Percentiles rank a stretch among this genome's conserved stretches.
These are phyloP conservation scores for Ophion obscuratus DNA, from an alignment of 2,888 invertebrate species.

Conservation along the genomic window DNA sequence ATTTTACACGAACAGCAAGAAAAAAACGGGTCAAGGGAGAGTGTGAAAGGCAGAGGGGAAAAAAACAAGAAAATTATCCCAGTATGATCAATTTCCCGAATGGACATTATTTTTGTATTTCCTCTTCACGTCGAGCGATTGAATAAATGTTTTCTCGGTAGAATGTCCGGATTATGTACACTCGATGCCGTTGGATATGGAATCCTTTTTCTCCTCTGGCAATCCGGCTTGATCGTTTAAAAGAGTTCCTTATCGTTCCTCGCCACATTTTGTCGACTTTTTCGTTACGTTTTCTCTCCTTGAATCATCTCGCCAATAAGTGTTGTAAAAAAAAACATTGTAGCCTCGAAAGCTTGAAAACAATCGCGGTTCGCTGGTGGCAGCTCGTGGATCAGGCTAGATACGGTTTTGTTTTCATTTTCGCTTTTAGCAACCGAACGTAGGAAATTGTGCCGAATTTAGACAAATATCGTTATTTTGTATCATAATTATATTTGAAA, in stretches of 20 bases:
- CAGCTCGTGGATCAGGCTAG: slow-evolving; percentile 50
- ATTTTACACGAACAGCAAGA: slow-evolving; percentile 52
- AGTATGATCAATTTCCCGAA: slow-evolving; percentile 25
- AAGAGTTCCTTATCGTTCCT: slow-evolving; percentile 28
- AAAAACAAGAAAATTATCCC: not conserved
- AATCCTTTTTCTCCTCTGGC: slow-evolving; percentile 1
- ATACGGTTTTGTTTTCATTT: not conserved
- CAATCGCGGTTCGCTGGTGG: slow-evolving; percentile 20
- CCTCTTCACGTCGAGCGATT: slow-evolving; percentile 48
- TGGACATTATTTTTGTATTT: slow-evolving; percentile 59
- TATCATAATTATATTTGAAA: slow-evolving; percentile 1
- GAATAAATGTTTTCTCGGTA: slow-evolving; percentile 33
- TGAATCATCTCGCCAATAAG: slow-evolving; percentile 8
- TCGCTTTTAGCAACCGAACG: slow-evolving; percentile 29
- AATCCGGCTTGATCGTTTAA: slow-evolving; percentile 34
- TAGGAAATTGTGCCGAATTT: slow-evolving; percentile 52
- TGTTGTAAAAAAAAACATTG: not conserved
- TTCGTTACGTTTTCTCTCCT: slow-evolving; percentile 48
- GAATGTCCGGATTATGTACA: slow-evolving; percentile 13
- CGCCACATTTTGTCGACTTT: slow-evolving; percentile 67
- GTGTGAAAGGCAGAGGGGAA: not conserved
- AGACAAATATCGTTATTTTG: slow-evolving; percentile 28
- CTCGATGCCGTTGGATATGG: slow-evolving; percentile 45
- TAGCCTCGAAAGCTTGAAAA: not conserved
- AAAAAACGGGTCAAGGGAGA: slow-evolving; percentile 4